Evolutionary conservation across 1,140 invertebrate genomes (phyloP).

Genomic region (Drosophila nannoptera): DNA sequence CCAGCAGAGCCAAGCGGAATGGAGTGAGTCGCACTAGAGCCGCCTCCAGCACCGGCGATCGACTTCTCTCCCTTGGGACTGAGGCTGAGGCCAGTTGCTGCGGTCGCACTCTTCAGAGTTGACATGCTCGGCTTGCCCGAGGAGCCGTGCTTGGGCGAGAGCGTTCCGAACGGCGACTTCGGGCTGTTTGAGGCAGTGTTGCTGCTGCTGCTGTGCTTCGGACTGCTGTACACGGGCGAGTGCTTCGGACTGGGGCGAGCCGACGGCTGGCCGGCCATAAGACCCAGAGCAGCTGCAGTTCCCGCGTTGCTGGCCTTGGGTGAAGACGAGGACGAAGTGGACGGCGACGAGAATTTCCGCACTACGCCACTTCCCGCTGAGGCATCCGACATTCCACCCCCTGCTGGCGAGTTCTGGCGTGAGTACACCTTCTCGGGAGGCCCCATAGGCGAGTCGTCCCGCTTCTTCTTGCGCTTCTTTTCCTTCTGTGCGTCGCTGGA

Average conservation of each 20-base stretch:
- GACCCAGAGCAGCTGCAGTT: conserved; percentile 30
- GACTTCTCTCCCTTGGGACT: conserved; percentile 79
- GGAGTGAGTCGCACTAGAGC: conserved; percentile 6
- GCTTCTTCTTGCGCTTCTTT: conserved; percentile 88
- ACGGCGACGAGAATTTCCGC: conserved; percentile 69
- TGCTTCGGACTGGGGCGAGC: conserved; percentile 87
- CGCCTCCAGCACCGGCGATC: conserved; percentile 14
- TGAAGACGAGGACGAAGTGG: conserved; percentile 80
- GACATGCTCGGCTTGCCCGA: conserved; percentile 94
- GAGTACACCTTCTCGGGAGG: conserved; percentile 87
- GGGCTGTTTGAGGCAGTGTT: conserved; percentile 81
- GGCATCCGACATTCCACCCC: conserved; percentile 41
- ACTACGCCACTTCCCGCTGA: conserved; percentile 70
- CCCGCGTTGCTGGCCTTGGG: conserved; percentile 80
- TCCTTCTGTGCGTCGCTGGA: conserved; percentile 83
- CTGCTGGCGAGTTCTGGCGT: conserved; percentile 71
- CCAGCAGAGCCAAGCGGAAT: conserved; percentile 7
- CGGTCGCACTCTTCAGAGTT: conserved; percentile 86
- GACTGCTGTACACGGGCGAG: conserved; percentile 87
- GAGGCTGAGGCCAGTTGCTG: conserved; percentile 58
- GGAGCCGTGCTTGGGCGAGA: conserved; percentile 86
- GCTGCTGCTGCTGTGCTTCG: conserved; percentile 81
- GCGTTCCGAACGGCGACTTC: conserved; percentile 82
- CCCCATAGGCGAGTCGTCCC: conserved; percentile 88
- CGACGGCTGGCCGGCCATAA: conserved; percentile 78